phyloP scores from a whole-genome alignment of 2,797 vertebrate genomes.

The Potorous gilbertii region DNA sequence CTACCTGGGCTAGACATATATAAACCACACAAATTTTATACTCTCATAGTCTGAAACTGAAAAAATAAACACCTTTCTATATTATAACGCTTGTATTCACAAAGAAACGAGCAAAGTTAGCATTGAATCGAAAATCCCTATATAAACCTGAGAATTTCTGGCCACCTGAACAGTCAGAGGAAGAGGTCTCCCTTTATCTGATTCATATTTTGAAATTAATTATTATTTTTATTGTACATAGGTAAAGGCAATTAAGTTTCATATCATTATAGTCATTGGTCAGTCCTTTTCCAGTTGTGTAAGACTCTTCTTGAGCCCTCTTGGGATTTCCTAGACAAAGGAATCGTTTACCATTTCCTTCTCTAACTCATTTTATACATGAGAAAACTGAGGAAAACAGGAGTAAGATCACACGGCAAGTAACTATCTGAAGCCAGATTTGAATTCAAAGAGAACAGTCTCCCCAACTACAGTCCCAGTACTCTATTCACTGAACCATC shows the following conservation, averaged over 20 bases:
- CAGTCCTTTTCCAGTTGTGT: neutral
- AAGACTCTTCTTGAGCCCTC: neutral
- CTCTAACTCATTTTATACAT: neutral
- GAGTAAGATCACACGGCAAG: neutral
- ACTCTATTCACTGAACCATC: neutral
- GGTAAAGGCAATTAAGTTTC: neutral
- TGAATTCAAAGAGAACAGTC: neutral
- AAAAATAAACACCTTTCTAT: neutral
- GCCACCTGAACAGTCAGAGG: neutral
- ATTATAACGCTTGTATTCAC: neutral
- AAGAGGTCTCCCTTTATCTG: neutral
- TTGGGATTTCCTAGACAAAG: neutral
- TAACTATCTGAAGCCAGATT: neutral
- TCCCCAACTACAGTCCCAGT: neutral
- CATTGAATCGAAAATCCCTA: neutral
- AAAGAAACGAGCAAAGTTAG: neutral
- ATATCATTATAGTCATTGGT: neutral
- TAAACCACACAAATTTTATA: neutral
- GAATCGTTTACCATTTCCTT: neutral
- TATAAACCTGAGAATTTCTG: neutral
- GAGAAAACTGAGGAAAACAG: neutral
- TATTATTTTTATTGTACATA: neutral
- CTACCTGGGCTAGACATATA: neutral
- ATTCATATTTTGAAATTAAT: slow-evolving; percentile 19
- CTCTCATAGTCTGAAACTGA: neutral